Conservation (phyloP, 2,888 invertebrate genomes). For the Campoplex nolae region DNA sequence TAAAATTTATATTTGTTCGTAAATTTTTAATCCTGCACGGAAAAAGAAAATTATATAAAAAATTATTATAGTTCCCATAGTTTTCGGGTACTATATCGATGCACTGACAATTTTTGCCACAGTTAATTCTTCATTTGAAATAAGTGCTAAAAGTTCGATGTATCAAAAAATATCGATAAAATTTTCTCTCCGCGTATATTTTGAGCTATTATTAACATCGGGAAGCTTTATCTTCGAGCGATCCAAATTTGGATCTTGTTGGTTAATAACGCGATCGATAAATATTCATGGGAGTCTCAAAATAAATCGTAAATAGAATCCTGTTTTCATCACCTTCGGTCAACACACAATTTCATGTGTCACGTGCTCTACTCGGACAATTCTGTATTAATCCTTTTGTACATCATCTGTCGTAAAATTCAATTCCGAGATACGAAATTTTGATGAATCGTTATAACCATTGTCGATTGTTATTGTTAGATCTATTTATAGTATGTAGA, state of each 20-base stretch:
- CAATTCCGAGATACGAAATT: not conserved
- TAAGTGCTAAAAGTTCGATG: too few relatives aligned
- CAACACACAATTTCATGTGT: not conserved
- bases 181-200: too few relatives aligned
- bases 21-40: not conserved
- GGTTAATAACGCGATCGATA: not conserved
- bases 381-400: not conserved
- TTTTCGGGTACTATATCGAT: too few relatives aligned
- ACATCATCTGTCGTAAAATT: not conserved
- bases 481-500: not conserved
- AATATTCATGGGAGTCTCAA: not conserved
- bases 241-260: not conserved
- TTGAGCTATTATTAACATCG: too few relatives aligned
- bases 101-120: too few relatives aligned
- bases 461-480: not conserved
- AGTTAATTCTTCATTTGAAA: too few relatives aligned
- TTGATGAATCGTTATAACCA: not conserved
- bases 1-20: not conserved
- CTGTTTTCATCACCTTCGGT: not conserved
- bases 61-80: too few relatives aligned
- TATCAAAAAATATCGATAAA: too few relatives aligned
- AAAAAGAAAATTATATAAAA: too few relatives aligned
- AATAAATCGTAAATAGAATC: not conserved
- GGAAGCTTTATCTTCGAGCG: too few relatives aligned
- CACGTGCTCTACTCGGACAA: not conserved